Conservation (phyloP, 2,113 vertebrate genomes). For the Crocuta crocuta region DNA sequence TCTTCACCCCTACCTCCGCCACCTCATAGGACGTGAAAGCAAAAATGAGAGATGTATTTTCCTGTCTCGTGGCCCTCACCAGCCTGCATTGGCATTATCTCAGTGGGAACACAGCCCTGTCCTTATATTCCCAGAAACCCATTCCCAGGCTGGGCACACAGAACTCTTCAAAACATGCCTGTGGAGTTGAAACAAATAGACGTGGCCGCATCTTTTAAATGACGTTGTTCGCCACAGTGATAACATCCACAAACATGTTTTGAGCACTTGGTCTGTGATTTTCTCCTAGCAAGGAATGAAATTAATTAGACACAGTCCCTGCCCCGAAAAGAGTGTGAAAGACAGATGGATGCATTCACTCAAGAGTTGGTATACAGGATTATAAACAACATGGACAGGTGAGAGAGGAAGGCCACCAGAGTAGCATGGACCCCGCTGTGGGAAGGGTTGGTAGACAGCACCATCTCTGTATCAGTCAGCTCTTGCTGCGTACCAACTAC, state of each 20-base stretch:
- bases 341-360: not conserved
- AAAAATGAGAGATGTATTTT: rapidly evolving
- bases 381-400: not conserved
- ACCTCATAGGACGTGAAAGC: not conserved
- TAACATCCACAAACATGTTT: not conserved
- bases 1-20: not conserved
- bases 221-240: not conserved
- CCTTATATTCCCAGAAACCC: not conserved
- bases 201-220: not conserved
- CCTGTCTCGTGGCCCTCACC: not conserved
- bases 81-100: not conserved
- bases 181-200: not conserved
- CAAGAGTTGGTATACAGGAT: not conserved
- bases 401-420: not conserved
- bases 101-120: not conserved
- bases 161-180: not conserved
- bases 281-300: not conserved
- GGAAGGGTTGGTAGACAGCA: not conserved
- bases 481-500: not conserved
- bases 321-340: not conserved
- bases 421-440: no score
- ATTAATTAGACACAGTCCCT: not conserved
- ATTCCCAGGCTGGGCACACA: not conserved
- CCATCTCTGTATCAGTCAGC: not conserved
- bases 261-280: not conserved